Percentiles rank a stretch among this genome's conserved stretches.
phyloP scores from a whole-genome alignment of 92 coral and sea anemone species.

The Actinernus sp. region DNA sequence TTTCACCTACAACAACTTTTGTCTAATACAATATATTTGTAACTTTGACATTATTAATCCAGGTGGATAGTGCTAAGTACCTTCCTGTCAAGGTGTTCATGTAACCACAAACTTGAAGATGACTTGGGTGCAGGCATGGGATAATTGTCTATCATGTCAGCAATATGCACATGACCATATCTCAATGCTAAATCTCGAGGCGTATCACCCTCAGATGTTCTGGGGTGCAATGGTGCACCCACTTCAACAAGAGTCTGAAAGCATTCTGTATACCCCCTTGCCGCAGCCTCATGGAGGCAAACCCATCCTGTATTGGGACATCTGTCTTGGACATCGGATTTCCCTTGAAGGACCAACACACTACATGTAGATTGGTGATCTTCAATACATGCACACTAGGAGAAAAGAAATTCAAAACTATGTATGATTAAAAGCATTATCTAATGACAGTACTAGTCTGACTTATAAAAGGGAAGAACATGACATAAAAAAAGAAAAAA shows the following conservation, averaged over 20 bases:
- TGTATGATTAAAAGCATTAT: no score
- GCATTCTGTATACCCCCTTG: slow-evolving; percentile 85
- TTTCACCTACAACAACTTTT: no score
- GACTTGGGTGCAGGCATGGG: slow-evolving; percentile 86
- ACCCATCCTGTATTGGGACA: slow-evolving; percentile 88
- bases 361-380: slow-evolving; percentile 72
- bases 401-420: no score
- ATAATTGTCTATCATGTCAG: slow-evolving; percentile 80
- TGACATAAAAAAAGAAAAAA: neutral
- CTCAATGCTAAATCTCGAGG: slow-evolving; percentile 95
- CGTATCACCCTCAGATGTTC: slow-evolving; percentile 93
- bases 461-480: neutral
- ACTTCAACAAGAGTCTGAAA: slow-evolving; percentile 72
- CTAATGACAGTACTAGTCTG: no score
- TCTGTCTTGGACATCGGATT: slow-evolving; percentile 92
- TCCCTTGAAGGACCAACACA: slow-evolving; percentile 74
- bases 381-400: slow-evolving; percentile 88
- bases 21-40: no score
- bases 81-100: slow-evolving; percentile 95
- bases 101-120: slow-evolving; percentile 81
- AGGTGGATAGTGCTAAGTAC: no score
- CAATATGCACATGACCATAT: slow-evolving; percentile 77
- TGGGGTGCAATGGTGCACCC: slow-evolving; percentile 96
- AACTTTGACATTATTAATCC: no score
- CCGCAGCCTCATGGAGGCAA: slow-evolving; percentile 89